Evolutionary conservation across 2,797 vertebrate genomes (phyloP).

Genomic region (Lagorchestes hirsutus): DNA sequence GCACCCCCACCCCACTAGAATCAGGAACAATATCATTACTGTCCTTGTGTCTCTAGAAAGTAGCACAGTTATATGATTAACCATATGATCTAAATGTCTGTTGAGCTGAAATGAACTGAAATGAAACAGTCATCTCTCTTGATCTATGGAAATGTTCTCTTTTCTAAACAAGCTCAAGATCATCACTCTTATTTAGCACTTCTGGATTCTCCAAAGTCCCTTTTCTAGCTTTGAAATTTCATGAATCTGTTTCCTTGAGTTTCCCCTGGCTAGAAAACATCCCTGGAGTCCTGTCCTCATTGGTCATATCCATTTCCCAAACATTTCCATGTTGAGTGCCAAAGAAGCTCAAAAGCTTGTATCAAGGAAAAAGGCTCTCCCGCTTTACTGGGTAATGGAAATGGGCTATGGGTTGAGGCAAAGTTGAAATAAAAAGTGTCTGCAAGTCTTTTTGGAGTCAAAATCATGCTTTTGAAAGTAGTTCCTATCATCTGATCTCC

Average conservation of each 20-base stretch:
- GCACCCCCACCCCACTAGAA: background rate
- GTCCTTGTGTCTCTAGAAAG: background rate
- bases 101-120: background rate
- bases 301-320: background rate
- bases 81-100: background rate
- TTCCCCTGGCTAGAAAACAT: constrained; percentile 52
- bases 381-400: constrained; percentile 34
- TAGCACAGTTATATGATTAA: background rate
- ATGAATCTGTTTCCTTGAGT: background rate
- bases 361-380: constrained; percentile 10
- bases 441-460: constrained; percentile 5
- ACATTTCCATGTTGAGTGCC: constrained; percentile 42
- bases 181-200: background rate
- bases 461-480: constrained; percentile 64
- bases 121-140: background rate
- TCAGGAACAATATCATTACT: background rate
- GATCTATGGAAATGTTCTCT: background rate
- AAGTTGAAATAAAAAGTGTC: constrained; percentile 34
- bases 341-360: constrained; percentile 33
- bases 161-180: background rate
- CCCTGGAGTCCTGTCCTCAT: constrained; percentile 52
- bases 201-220: background rate
- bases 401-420: constrained; percentile 38
- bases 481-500: constrained; percentile 44
- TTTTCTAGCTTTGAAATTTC: background rate